Evolutionary conservation across 1,140 invertebrate species (phyloP).

Genomic region (Drosophila azteca): DNA sequence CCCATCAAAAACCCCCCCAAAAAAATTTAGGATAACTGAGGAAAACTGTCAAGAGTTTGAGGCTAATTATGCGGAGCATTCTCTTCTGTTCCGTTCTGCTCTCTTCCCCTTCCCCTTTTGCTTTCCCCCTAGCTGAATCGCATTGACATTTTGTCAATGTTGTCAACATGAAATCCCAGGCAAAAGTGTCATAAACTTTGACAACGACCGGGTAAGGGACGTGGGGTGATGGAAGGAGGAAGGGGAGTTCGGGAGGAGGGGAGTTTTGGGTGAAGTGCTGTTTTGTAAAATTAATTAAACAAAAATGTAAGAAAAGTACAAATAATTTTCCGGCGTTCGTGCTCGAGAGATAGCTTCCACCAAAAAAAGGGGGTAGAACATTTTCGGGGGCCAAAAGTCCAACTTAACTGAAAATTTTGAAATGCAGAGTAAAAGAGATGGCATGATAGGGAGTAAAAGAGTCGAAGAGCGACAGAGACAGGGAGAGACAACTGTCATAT

Average conservation of each 20-base stretch:
- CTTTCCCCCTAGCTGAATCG: constrained; percentile 11
- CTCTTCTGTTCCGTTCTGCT: background rate
- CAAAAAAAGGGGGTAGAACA: constrained; percentile 1
- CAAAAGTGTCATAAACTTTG: constrained; percentile 79
- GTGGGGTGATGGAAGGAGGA: too few relatives aligned
- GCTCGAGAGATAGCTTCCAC: constrained; percentile 42
- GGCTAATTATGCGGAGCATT: constrained; percentile 73
- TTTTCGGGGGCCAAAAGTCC: constrained; percentile 43
- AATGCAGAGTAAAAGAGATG: constrained; percentile 7
- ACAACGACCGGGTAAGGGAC: constrained; percentile 35
- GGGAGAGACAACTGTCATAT: constrained; percentile 12
- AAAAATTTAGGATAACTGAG: too few relatives aligned
- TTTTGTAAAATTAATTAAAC: constrained; percentile 80
- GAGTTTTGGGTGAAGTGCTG: constrained; percentile 4
- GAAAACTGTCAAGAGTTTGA: constrained; percentile 36
- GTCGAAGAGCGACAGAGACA: background rate
- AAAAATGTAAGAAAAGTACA: constrained; percentile 78
- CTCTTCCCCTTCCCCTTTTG: background rate
- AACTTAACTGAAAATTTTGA: constrained; percentile 75
- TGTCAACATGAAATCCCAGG: constrained; percentile 75
- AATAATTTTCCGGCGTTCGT: constrained; percentile 72
- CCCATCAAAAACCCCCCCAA: background rate
- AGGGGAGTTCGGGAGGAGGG: background rate
- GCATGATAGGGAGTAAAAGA: background rate
- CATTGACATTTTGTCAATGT: constrained; percentile 80